A percentile compares a stretch with the other conserved stretches of the same genome.
Evolutionary conservation across 2,113 vertebrate genomes (phyloP).

Genomic region (Lepus americanus): DNA sequence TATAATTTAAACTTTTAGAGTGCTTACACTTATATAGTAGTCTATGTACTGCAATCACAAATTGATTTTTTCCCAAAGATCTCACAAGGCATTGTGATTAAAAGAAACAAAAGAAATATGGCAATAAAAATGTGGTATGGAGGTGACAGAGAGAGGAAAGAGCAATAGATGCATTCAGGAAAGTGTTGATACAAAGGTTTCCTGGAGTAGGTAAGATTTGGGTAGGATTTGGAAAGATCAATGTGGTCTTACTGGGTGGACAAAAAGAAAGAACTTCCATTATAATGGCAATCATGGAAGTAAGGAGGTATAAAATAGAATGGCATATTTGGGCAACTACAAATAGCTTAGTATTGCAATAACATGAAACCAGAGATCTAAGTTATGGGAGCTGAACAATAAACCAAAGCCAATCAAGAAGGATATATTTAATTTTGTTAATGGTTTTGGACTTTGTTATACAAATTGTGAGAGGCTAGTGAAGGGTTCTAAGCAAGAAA

Average conservation of each 20-base stretch:
- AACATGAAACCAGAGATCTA: neutral
- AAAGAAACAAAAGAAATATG: constrained; percentile 44
- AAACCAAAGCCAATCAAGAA: constrained; percentile 21
- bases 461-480: constrained; percentile 37
- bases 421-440: constrained; percentile 52
- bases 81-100: neutral
- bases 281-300: neutral
- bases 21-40: constrained; percentile 32
- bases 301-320: neutral
- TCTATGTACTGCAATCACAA: neutral
- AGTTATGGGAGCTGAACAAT: constrained; percentile 2
- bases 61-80: neutral
- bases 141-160: neutral
- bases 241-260: neutral
- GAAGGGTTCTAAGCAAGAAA: constrained; percentile 55
- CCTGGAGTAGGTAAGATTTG: neutral
- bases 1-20: constrained; percentile 18
- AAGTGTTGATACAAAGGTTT: neutral
- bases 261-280: neutral
- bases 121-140: neutral
- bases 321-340: neutral
- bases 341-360: neutral
- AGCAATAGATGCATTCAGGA: neutral
- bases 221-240: neutral
- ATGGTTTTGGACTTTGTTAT: constrained; percentile 56